These are phyloP conservation scores for Lymantria dispar DNA, from an alignment of 2,888 invertebrate genomes.

Conservation along the genomic window DNA sequence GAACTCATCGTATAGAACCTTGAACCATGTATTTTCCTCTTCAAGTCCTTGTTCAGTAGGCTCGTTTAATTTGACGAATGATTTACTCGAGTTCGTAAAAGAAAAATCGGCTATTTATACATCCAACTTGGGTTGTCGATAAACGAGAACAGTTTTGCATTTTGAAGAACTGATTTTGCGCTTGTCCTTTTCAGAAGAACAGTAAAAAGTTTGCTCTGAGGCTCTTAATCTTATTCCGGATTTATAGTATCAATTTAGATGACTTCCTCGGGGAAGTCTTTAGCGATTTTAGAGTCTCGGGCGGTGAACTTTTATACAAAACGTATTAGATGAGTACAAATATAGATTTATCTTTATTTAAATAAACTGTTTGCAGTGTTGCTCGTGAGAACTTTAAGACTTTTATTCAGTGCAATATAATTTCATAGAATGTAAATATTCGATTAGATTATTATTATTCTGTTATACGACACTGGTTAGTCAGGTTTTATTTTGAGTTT, in stretches of 20 bases:
- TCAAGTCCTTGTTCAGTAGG: slow-evolving; percentile 25
- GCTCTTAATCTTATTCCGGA: slow-evolving; percentile 10
- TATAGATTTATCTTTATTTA: too few species aligned
- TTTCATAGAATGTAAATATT: too few species aligned
- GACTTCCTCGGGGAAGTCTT: not conserved
- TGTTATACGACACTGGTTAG: too few species aligned
- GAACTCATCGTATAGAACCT: slow-evolving; percentile 19
- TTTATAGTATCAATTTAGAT: slow-evolving; percentile 11
- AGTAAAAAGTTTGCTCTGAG: slow-evolving; percentile 8
- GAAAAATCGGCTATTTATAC: slow-evolving; percentile 32
- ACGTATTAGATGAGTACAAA: too few species aligned
- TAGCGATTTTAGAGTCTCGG: too few species aligned
- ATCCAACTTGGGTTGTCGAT: slow-evolving; percentile 20
- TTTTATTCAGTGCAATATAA: too few species aligned
- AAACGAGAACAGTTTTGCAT: slow-evolving; percentile 24
- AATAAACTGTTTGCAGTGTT: too few species aligned
- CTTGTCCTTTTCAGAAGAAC: slow-evolving; percentile 1
- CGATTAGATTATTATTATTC: too few species aligned
- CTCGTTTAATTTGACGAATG: slow-evolving; percentile 46
- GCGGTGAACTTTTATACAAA: not conserved
- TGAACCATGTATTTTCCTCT: slow-evolving; percentile 26
- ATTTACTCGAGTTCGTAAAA: slow-evolving; percentile 35
- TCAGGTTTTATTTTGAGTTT: too few species aligned
- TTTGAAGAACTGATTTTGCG: slow-evolving; percentile 19
- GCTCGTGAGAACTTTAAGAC: too few species aligned